Base-by-base conservation (phyloP, 2,888 invertebrate genomes). In the Rhimphoctona megacephalus region DNA sequence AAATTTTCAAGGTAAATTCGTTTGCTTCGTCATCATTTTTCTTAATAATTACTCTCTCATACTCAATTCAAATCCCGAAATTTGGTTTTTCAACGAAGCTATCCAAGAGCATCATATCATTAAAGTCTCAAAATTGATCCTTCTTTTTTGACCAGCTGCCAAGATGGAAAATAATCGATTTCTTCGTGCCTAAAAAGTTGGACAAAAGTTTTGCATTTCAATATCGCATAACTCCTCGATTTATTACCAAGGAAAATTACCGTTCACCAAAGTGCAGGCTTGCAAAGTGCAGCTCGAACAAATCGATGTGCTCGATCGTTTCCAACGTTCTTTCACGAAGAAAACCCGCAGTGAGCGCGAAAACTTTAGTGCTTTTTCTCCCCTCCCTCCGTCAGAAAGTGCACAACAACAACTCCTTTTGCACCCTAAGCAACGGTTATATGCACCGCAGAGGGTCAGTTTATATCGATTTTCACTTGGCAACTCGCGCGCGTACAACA, bases 391-490 rank as follows among this genome's bases (percentile, higher is more conserved):
- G n/a, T 43, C 52, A 43, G 67, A 61, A 70, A 70, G 76, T 77
- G 77, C 76, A 70, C 82, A 69, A 74, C 69, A 81, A 81, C 83
- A 83, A 76, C 80, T 82, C 81, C 82, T 86, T 82, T 64, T 57
- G 73, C 64, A 74, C 86, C 80, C 72, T 70, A 70, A 79, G 81
- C 82, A 87, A 82, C 81, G 78, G 76, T 82, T 79, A 64, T 85
- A 81, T 82, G 85, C 87, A 81, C 73, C 83, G 80, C 81, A 83
- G 79, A 87, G 85, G 89, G 87, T 89, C 88, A 84, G 83, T 87
- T 84, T 81, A 86, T 89, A 88, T 89, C 85, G 88, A 88, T 88
- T 87, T 89, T 83, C 88, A 87, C 85, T 85, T 83, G 83, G 72
- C 81, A 79, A 85, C 79, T 85, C 78, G 81, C 70, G 77, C 81